phyloP scores from a whole-genome alignment of 2,113 vertebrate species.

The Sorex fumeus region DNA sequence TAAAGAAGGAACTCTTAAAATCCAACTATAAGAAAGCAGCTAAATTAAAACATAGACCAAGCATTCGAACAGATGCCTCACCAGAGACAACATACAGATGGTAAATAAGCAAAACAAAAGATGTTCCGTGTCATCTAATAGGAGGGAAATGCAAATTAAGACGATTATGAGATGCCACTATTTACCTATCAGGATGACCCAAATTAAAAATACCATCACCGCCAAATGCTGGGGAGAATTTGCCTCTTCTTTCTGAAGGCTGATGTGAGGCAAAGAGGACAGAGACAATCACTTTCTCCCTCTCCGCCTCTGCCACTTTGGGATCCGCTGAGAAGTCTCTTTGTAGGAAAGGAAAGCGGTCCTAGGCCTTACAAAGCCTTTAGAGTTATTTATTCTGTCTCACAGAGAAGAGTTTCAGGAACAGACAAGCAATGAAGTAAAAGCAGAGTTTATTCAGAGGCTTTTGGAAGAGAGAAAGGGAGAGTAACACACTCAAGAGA shows the following conservation, averaged over 20 bases:
- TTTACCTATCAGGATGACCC: background rate
- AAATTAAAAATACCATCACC: background rate
- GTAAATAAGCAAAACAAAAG: background rate
- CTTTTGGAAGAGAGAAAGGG: no score
- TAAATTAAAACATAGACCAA: background rate
- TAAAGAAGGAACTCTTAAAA: background rate
- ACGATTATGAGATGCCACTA: background rate
- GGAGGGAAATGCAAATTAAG: background rate
- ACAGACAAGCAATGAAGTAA: no score
- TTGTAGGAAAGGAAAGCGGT: no score
- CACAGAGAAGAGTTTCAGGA: no score
- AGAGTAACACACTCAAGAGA: no score
- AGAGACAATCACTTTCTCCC: no score
- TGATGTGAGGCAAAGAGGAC: no score
- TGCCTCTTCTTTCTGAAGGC: background rate
- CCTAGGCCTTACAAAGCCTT: no score
- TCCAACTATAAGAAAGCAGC: background rate
- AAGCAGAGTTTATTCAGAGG: no score
- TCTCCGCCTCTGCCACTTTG: no score
- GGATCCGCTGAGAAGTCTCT: no score
- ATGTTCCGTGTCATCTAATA: background rate
- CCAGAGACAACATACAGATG: background rate
- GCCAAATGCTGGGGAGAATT: background rate
- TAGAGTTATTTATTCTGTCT: no score
- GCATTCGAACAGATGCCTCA: background rate